Evolutionary conservation across 2,113 vertebrate species (phyloP), one percentile per base, ranked within the genome.

Genomic region (Gnathonemus longibarbis): DNA sequence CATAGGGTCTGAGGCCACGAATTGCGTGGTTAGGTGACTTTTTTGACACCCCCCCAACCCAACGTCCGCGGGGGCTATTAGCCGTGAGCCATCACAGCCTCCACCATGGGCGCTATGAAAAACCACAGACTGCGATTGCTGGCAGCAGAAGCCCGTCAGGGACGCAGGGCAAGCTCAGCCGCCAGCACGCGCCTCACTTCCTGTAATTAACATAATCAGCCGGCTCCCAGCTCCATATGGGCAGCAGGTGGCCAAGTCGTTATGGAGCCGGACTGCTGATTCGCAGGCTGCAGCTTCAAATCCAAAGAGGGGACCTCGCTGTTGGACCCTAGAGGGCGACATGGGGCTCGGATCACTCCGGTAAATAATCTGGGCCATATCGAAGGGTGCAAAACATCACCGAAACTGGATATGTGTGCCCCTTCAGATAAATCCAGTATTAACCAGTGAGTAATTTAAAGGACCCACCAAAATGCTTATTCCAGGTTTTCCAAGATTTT

Each of bases 11-110:
- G 31, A 11, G 11, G 70, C 31, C 70, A 74, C 31, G 3, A 35
- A 35, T 35, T 74, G 31, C 2, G 31, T 17, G 13, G 31, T 35
- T 66, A 1, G 24, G 58, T 10, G n/a, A 3, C 3, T 66, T 27
- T 66, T 66, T 4, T 11, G 9, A n/a, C 58, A n/a, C n/a, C 62
- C 62, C n/a, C n/a, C 9, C n/a, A 27, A 3, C 8, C n/a, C 9
- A 9, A 66, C 9, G 90, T 86, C 90, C 84, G 3, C 15, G 10
- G 77, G 39, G 83, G 83, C 83, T 87, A 17, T 94, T 94, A 93
- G 94, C 94, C 93, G 93, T 88, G 74, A 89, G 86, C 91, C 88
- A 83, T 90, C 83, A 74, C 46, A 35, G 46, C 6, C 48, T 35
- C 24, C 53, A 77, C 48, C 49, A 48, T n/a, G 10, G 13, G 46